These are phyloP conservation scores for Pseudonaja textilis DNA, from an alignment of 2,113 vertebrate species.

Conservation along the genomic window DNA sequence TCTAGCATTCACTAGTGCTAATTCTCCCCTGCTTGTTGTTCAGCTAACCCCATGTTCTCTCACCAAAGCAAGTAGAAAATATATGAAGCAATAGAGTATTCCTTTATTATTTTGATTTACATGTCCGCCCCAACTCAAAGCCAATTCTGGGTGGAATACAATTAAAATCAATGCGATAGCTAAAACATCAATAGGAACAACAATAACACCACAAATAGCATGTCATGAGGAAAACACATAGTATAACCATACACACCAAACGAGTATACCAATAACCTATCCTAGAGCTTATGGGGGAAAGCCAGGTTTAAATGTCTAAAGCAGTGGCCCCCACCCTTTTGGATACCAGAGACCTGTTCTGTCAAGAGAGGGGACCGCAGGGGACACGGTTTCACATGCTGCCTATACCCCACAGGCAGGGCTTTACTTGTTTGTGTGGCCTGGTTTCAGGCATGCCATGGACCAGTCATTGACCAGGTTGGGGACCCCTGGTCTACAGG, in stretches of 20 bases:
- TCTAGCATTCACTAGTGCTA: neutral
- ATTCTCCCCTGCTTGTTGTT: neutral
- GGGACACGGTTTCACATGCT: no score
- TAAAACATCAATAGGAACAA: neutral
- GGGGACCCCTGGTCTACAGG: no score
- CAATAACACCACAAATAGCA: neutral
- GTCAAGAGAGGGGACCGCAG: no score
- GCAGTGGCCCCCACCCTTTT: no score
- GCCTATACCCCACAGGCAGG: no score
- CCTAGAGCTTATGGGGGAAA: neutral
- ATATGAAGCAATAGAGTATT: neutral
- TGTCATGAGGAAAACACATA: neutral
- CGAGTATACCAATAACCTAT: neutral
- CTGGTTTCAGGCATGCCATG: no score
- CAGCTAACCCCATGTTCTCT: neutral
- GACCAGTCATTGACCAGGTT: no score
- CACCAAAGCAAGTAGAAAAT: neutral
- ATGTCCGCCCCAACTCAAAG: neutral
- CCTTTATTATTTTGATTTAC: neutral
- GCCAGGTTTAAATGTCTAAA: neutral
- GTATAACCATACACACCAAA: neutral
- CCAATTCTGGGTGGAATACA: neutral
- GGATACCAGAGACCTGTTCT: no score
- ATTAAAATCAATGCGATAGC: neutral
- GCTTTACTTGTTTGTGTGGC: no score